Conservation (phyloP, 2,113 vertebrate species). For the Castor canadensis region DNA sequence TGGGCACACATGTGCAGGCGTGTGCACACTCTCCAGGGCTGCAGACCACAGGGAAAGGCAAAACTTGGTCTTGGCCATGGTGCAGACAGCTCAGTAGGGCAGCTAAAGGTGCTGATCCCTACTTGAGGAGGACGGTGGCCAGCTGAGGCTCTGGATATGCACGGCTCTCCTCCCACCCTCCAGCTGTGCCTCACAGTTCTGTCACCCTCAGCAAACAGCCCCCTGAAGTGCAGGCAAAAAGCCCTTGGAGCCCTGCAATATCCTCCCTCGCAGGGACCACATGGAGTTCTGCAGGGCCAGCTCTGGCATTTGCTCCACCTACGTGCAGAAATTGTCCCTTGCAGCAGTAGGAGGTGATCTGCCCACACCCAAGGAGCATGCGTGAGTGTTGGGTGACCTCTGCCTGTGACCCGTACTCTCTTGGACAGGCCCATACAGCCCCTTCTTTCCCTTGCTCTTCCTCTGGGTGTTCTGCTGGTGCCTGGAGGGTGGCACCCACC, state of each 20-base stretch:
- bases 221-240: neutral
- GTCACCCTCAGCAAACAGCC: neutral
- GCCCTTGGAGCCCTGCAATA: no score
- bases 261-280: neutral
- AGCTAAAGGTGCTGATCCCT: accelerated
- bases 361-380: accelerated
- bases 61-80: accelerated
- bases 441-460: no score
- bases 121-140: accelerated
- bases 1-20: neutral
- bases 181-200: neutral
- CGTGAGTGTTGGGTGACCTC: accelerated
- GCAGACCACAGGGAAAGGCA: neutral
- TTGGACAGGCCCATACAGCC: neutral
- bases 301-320: neutral
- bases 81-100: neutral
- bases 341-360: neutral
- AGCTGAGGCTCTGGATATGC: accelerated
- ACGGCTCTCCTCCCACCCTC: neutral
- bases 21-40: accelerated
- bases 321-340: accelerated
- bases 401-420: accelerated
- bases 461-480: neutral
- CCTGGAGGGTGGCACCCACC: constrained; percentile 15
- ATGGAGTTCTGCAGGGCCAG: accelerated